Conservation (phyloP, 2,797 vertebrate species). For the Periophthalmus magnuspinnatus region DNA sequence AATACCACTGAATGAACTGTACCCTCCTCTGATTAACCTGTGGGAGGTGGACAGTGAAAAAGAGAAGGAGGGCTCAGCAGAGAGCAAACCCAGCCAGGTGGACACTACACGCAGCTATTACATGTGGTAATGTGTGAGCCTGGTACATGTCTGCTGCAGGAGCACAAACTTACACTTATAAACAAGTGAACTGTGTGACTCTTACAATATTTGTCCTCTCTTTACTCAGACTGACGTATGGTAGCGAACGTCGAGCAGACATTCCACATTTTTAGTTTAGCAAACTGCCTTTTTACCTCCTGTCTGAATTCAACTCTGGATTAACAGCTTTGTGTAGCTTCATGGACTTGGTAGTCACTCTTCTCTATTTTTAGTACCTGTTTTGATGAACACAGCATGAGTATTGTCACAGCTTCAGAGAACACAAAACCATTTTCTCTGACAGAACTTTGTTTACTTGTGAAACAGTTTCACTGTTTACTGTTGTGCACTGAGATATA, state of each 20-base stretch:
- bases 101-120: slow-evolving; percentile 99
- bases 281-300: slow-evolving; percentile 83
- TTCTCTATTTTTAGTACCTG: slow-evolving; percentile 81
- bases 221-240: slow-evolving; percentile 80
- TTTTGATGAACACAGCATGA: slow-evolving; percentile 82
- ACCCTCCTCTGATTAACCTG: slow-evolving; percentile 97
- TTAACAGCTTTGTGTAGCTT: slow-evolving; percentile 84
- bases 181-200: slow-evolving; percentile 75
- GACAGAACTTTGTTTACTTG: slow-evolving; percentile 77
- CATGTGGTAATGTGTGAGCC: slow-evolving; percentile 89
- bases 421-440: slow-evolving; percentile 67
- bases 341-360: slow-evolving; percentile 77
- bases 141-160: slow-evolving; percentile 62
- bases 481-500: slow-evolving; percentile 83
- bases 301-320: slow-evolving; percentile 71
- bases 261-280: slow-evolving; percentile 85
- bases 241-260: slow-evolving; percentile 77
- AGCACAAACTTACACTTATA: slow-evolving; percentile 88
- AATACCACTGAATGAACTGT: slow-evolving; percentile 96
- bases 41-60: slow-evolving; percentile 97
- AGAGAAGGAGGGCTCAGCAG: slow-evolving; percentile 89
- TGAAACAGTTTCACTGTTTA: slow-evolving; percentile 81
- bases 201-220: slow-evolving; percentile 47
- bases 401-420: slow-evolving; percentile 74
- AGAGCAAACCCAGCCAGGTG: slow-evolving; percentile 90